Evolutionary conservation across 2,888 invertebrate species (phyloP).

Genomic region (Drosophila monieri): DNA sequence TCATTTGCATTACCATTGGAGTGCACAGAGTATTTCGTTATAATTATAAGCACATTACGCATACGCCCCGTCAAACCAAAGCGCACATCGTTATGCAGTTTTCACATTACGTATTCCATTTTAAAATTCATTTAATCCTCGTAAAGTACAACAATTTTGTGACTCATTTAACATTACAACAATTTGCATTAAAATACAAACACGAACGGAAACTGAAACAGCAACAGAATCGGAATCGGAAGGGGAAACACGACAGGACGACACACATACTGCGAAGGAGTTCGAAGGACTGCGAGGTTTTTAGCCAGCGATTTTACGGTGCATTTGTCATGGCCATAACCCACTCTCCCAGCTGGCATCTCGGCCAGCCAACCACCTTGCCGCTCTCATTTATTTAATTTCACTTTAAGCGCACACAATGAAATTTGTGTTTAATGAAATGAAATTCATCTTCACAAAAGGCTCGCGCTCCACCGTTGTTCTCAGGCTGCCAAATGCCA

Average conservation of each 20-base stretch:
- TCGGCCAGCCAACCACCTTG: background rate
- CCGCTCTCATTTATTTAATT: constrained; percentile 70
- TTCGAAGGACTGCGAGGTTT: constrained; percentile 24
- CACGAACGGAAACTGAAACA: constrained; percentile 38
- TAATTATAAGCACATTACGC: constrained; percentile 52
- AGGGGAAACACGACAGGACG: background rate
- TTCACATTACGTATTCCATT: constrained; percentile 39
- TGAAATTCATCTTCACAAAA: constrained; percentile 66
- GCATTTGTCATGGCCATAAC: constrained; percentile 60
- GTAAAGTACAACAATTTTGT: constrained; percentile 63
- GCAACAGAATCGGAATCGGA: constrained; percentile 9
- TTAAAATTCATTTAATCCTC: constrained; percentile 60
- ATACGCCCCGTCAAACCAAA: constrained; percentile 46
- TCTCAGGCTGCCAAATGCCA: constrained; percentile 64
- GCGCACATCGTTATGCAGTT: constrained; percentile 44
- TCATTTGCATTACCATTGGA: constrained; percentile 23
- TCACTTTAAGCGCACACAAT: constrained; percentile 65
- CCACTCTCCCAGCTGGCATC: constrained; percentile 14
- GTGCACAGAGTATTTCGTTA: constrained; percentile 39
- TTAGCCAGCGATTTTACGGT: constrained; percentile 62
- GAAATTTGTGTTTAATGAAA: constrained; percentile 73
- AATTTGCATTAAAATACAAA: constrained; percentile 52
- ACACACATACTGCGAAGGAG: constrained; percentile 8
- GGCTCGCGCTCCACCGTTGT: constrained; percentile 29
- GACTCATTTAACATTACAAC: constrained; percentile 70